Conservation (phyloP, 2,797 vertebrate genomes). For the Acropternis orthonyx region DNA sequence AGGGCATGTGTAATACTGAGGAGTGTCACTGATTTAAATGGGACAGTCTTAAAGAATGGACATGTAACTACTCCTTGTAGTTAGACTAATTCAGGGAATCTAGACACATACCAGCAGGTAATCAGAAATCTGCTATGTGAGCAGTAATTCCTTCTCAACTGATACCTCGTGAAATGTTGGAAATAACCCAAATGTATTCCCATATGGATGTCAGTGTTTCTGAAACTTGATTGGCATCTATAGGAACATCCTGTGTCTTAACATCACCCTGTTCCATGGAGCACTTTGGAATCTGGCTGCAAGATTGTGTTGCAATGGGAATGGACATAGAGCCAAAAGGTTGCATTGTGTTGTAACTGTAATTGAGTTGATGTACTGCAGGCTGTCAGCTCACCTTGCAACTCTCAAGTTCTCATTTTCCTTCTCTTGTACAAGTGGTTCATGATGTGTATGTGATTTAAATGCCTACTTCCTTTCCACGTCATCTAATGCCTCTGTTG, state of each 20-base stretch:
- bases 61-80: neutral
- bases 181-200: neutral
- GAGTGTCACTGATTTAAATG: neutral
- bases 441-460: neutral
- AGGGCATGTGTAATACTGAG: neutral
- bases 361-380: neutral
- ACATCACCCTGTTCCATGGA: neutral
- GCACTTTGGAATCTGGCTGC: neutral
- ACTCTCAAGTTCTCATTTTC: neutral
- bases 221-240: neutral
- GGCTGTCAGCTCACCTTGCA: neutral
- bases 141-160: neutral
- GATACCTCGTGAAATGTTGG: neutral
- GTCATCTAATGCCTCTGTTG: neutral
- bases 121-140: neutral
- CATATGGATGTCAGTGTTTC: neutral
- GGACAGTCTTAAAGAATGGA: neutral
- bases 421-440: neutral
- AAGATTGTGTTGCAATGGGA: neutral
- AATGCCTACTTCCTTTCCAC: neutral
- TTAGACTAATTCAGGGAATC: neutral
- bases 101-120: accelerated
- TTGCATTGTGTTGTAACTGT: neutral
- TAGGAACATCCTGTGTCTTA: neutral
- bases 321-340: neutral